Conservation (phyloP, 2,888 invertebrate species). For the Lasioglossum marginatum region DNA sequence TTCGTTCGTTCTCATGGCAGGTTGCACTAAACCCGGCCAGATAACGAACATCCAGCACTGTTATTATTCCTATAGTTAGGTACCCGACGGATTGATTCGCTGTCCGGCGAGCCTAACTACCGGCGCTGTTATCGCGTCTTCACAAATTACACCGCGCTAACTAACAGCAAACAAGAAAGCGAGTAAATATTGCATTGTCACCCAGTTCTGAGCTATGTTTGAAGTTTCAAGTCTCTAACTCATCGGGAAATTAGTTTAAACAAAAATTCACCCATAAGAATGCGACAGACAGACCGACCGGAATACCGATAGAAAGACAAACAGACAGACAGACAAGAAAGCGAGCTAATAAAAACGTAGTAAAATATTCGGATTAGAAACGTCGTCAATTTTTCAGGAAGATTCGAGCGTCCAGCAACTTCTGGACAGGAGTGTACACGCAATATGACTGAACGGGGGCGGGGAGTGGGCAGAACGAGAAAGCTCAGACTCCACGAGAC, state of each 20-base stretch:
- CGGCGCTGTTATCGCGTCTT: constrained; percentile 21
- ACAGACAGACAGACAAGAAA: no score
- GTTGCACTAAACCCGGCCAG: constrained; percentile 38
- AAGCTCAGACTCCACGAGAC: constrained; percentile 8
- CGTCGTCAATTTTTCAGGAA: neutral
- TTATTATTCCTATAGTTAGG: constrained; percentile 51
- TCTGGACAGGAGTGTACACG: neutral
- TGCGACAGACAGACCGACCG: no score
- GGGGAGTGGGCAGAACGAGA: neutral
- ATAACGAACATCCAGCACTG: constrained; percentile 49
- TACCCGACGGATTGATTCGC: constrained; percentile 46
- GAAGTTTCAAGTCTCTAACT: no score
- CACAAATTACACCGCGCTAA: neutral
- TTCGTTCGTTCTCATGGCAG: constrained; percentile 46
- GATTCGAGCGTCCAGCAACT: neutral
- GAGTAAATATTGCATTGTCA: no score
- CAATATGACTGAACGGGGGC: neutral
- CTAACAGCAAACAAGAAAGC: no score
- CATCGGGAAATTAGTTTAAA: no score
- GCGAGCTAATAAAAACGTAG: no score
- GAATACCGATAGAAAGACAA: no score
- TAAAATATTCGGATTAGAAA: no score
- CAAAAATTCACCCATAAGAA: no score
- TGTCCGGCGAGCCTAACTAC: constrained; percentile 39
- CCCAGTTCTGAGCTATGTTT: no score